Evolutionary conservation across 2,113 vertebrate species (phyloP).

Genomic region (Cathartes aura): DNA sequence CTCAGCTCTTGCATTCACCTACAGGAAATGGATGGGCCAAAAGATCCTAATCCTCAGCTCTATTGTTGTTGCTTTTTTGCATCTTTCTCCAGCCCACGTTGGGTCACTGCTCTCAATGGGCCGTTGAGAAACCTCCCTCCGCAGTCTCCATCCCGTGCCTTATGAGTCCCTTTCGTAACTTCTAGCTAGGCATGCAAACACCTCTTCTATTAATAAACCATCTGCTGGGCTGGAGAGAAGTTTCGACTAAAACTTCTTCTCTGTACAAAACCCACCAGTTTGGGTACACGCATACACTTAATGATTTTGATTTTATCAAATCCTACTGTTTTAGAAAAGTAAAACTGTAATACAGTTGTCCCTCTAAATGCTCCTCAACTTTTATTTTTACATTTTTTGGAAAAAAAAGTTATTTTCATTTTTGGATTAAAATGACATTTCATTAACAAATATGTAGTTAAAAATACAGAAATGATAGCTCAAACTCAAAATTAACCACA

Average conservation of each 20-base stretch:
- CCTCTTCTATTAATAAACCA: neutral
- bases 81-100: neutral
- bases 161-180: neutral
- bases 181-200: neutral
- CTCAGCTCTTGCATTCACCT: neutral
- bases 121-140: neutral
- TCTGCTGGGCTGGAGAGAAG: neutral
- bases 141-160: neutral
- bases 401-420: neutral
- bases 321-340: neutral
- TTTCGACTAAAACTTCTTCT: neutral
- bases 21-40: neutral
- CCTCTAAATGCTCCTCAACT: neutral
- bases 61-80: neutral
- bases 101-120: conserved; percentile 25
- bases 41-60: neutral
- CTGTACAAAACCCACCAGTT: neutral
- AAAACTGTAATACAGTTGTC: neutral
- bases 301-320: neutral
- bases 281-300: neutral
- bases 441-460: neutral
- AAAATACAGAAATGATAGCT: neutral
- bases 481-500: neutral
- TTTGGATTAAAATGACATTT: neutral
- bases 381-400: neutral